Conservation (phyloP, 2,888 invertebrate genomes). For the Diogma glabrata region DNA sequence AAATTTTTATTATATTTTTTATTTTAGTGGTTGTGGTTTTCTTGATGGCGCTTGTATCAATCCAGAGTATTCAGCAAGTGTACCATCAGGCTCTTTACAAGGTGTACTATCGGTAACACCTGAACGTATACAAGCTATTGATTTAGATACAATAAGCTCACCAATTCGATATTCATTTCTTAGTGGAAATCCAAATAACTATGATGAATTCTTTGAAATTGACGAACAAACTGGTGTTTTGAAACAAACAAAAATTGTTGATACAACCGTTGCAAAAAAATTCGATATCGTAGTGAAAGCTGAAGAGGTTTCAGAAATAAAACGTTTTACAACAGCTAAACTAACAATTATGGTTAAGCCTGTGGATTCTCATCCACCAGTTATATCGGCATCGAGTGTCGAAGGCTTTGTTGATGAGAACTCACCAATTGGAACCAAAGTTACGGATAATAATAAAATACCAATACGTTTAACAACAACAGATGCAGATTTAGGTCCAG, state of each 20-base stretch:
- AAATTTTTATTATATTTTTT: slow-evolving; percentile 6
- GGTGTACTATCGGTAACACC: slow-evolving; percentile 75
- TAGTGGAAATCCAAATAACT: slow-evolving; percentile 66
- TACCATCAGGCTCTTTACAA: slow-evolving; percentile 63
- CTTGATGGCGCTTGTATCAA: slow-evolving; percentile 77
- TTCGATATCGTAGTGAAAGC: slow-evolving; percentile 79
- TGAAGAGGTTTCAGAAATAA: slow-evolving; percentile 67
- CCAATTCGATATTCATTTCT: slow-evolving; percentile 72
- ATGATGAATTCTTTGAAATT: slow-evolving; percentile 70
- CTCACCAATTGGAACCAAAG: slow-evolving; percentile 70
- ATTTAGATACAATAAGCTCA: slow-evolving; percentile 78
- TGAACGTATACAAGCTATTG: slow-evolving; percentile 80
- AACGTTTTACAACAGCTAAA: slow-evolving; percentile 72
- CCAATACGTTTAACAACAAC: slow-evolving; percentile 64
- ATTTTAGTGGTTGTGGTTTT: slow-evolving; percentile 52
- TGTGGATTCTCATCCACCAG: slow-evolving; percentile 76
- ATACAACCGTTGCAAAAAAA: slow-evolving; percentile 64
- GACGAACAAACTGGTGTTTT: slow-evolving; percentile 70
- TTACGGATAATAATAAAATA: slow-evolving; percentile 50
- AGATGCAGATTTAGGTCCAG: slow-evolving; percentile 75
- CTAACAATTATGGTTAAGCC: slow-evolving; percentile 71
- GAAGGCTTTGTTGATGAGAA: slow-evolving; percentile 79
- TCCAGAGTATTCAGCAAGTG: slow-evolving; percentile 73
- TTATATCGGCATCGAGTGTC: slow-evolving; percentile 54
- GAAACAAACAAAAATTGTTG: slow-evolving; percentile 67